These are phyloP conservation scores for Callorhinus ursinus DNA, from an alignment of 2,113 vertebrate species.

Conservation along the genomic window DNA sequence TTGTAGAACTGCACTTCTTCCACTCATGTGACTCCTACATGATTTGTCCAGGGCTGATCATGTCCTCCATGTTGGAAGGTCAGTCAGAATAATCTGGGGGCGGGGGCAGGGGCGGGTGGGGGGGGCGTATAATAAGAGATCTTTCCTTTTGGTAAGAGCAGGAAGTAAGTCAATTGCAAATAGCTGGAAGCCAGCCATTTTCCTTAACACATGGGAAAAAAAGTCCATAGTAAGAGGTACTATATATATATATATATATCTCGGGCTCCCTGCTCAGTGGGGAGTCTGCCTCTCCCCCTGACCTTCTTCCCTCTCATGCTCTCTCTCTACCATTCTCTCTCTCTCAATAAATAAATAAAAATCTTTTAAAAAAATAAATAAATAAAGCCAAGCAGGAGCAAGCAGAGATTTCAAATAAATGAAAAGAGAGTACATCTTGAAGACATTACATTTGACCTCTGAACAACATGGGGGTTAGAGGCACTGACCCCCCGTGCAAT, in stretches of 20 bases:
- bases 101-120: too few species aligned
- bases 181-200: neutral
- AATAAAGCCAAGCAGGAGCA: neutral
- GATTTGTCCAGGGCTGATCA: neutral
- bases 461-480: neutral
- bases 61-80: neutral
- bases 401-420: neutral
- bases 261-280: too few species aligned
- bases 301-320: too few species aligned
- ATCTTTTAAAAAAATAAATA: too few species aligned
- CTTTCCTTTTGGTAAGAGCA: neutral
- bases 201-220: neutral
- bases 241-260: neutral
- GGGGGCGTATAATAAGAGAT: neutral
- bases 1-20: neutral
- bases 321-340: too few species aligned
- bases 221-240: neutral
- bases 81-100: neutral
- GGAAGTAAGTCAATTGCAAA: neutral
- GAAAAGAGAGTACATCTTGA: neutral
- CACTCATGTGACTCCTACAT: neutral
- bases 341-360: too few species aligned
- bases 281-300: too few species aligned
- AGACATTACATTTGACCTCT: neutral
- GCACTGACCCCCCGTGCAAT: neutral